A percentile compares a stretch with the other conserved stretches of the same genome.
phyloP scores from a whole-genome alignment of 2,113 vertebrate genomes.

The Peromyscus polionotus region DNA sequence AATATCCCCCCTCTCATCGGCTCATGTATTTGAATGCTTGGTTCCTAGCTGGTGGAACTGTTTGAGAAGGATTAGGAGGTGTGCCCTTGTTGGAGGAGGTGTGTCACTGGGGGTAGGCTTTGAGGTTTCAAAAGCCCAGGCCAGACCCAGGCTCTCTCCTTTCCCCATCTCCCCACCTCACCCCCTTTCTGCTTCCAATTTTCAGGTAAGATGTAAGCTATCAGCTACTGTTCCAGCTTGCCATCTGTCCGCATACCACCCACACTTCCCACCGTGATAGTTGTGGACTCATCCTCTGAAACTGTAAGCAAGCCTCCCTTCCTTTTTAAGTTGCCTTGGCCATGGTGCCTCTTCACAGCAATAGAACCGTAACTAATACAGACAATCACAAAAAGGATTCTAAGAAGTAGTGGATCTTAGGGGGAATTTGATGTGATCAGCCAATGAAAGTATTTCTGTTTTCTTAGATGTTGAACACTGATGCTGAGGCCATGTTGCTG shows the following conservation, averaged over 20 bases:
- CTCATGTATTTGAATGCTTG: neutral
- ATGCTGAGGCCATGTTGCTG: neutral
- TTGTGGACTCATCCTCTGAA: neutral
- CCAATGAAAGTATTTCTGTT: neutral
- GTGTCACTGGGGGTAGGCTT: neutral
- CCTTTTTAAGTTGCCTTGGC: neutral
- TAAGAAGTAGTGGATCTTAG: neutral
- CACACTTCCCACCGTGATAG: neutral
- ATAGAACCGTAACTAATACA: neutral
- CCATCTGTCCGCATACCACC: neutral
- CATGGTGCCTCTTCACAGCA: neutral
- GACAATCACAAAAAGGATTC: neutral
- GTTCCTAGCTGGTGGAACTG: neutral
- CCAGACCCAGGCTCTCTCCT: neutral
- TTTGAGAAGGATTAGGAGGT: neutral
- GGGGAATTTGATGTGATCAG: neutral
- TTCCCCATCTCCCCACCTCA: neutral
- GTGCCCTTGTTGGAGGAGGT: neutral
- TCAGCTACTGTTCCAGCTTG: neutral
- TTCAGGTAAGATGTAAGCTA: neutral
- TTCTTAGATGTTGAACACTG: neutral
- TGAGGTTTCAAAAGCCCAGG: neutral
- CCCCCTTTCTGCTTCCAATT: too few species aligned
- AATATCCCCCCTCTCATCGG: neutral
- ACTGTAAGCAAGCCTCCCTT: neutral